A percentile compares a stretch with the other conserved stretches of the same genome.
phyloP scores from a whole-genome alignment of 2,113 vertebrate species.

The Anolis sagrei region DNA sequence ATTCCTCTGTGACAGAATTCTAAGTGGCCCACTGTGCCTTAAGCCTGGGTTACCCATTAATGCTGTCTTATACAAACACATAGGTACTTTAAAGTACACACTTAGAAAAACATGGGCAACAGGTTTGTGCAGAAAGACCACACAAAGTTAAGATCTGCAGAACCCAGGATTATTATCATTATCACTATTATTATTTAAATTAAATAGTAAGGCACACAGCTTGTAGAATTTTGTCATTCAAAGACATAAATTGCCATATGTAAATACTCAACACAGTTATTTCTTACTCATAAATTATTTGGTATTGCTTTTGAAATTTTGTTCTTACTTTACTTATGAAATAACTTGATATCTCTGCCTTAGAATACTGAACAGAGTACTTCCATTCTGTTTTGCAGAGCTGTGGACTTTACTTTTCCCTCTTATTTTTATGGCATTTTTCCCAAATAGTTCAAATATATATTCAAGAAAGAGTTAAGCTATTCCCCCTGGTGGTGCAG shows the following conservation, averaged over 20 bases:
- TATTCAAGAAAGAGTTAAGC: too few relatives aligned
- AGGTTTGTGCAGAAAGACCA: constrained; percentile 66
- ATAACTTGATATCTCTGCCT: too few relatives aligned
- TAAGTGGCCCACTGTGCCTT: constrained; percentile 65
- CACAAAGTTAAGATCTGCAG: constrained; percentile 71
- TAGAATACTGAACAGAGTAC: too few relatives aligned
- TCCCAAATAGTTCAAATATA: too few relatives aligned
- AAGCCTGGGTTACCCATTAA: constrained; percentile 71
- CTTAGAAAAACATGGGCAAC: constrained; percentile 70
- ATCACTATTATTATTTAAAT: too few relatives aligned
- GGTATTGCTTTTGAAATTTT: too few relatives aligned
- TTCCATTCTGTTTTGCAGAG: too few relatives aligned
- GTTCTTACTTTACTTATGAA: too few relatives aligned
- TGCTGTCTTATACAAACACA: constrained; percentile 75
- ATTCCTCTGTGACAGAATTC: constrained; percentile 74
- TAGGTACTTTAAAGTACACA: constrained; percentile 76
- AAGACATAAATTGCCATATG: not conserved
- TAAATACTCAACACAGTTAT: not conserved
- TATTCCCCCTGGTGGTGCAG: too few relatives aligned
- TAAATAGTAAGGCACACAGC: not conserved
- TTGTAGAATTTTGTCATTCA: constrained; percentile 21
- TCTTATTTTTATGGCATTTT: too few relatives aligned
- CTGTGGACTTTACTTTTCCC: not conserved
- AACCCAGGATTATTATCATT: not conserved
- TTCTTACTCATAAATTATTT: not conserved